Evolutionary conservation across 1,140 invertebrate species (phyloP), one percentile per base, ranked within the genome.

Genomic region (Armadillidium nasatum): DNA sequence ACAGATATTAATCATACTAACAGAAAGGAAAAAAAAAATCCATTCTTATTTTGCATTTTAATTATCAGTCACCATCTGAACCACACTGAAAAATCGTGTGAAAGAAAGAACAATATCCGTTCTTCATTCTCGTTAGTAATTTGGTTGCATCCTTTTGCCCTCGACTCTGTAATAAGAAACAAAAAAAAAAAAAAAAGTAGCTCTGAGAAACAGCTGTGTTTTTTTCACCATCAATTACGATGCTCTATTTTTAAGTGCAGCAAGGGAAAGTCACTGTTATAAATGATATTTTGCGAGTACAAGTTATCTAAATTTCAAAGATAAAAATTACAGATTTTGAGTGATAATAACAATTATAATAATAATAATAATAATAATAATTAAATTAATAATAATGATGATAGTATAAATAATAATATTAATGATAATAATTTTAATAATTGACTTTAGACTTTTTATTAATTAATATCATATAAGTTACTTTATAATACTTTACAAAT

Each of bases 51-150:
- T 60, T 60, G 19, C 7, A 3, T 60, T 60, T 60, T 60, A 60
- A 60, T 60, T 60, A 60, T 60, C 50, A 60, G 50, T 60, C 50
- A 60, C 50, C 50, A 13, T 60, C 50, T 60, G 50, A 60, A 60
- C 50, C 50, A 19, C 50, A 60, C 7, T 60, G 11, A 19, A 19
- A 2, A 19, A 60, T 19, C 50, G 50, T 60, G 50, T 60, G 50
- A 60, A 60, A 15, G 50, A 60, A 60, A 6, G 6, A 33, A 33
- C 33, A 33, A 60, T n/a, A n/a, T 19, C 11, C 50, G 2, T 60
- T 60, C 50, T 3, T 60, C 11, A 15, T 19, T 60, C 50, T 60
- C 7, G 50, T 60, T 60, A 60, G 50, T 60, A 19, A 60, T 7
- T 60, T 19, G 2, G 11, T 60, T 60, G 19, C 50, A 60, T 60